Evolutionary conservation across 2,113 vertebrate genomes (phyloP), one percentile per base, ranked within the genome.

Genomic region (Fulmarus glacialis): DNA sequence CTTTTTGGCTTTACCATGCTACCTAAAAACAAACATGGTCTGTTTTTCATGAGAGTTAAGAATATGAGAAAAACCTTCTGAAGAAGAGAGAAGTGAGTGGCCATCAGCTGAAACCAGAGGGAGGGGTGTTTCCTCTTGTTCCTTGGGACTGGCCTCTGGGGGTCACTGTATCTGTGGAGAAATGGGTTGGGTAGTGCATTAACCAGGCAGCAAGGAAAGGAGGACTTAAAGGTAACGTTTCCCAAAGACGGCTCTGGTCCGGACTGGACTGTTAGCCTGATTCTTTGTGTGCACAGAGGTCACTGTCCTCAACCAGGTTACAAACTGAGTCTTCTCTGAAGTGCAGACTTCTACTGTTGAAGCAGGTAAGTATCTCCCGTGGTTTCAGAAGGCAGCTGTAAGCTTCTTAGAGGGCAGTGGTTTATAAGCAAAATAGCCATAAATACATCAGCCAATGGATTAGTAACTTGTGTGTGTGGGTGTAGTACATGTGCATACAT

Each of bases 361-460:
- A 82, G 45, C 71, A 90, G 87, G 64, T 72, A 64, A 45, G 62
- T 2, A 2, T 53, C 83, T 87, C 29, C 66, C 22, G 13, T 23
- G 71, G 84, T 27, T 97, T 93, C 66, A 88, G 95, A 42, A 92
- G 84, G 15, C 9, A 17, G 84, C 81, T 70, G 40, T 27, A 64
- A 95, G 93, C 93, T 75, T 62, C 91, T 95, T 80, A 93, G 84
- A 93, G 87, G 91, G 91, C 95, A 96, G 82, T 58, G 91, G 87
- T 91, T 96, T 91, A 66, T 93, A 88, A 82, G 91, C 87, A 97
- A 93, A 96, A 47, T 96, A 93, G 78, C 95, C 93, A 93, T 95
- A 96, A 95, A 96, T 90, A 95, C 91, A 94, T 93, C 91, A 96
- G 82, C 62, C 81, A 82, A 87, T 91, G 94, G 91, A 95, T 94